Conservation (phyloP, 2,797 vertebrate species). For the Syngnathus acus region DNA sequence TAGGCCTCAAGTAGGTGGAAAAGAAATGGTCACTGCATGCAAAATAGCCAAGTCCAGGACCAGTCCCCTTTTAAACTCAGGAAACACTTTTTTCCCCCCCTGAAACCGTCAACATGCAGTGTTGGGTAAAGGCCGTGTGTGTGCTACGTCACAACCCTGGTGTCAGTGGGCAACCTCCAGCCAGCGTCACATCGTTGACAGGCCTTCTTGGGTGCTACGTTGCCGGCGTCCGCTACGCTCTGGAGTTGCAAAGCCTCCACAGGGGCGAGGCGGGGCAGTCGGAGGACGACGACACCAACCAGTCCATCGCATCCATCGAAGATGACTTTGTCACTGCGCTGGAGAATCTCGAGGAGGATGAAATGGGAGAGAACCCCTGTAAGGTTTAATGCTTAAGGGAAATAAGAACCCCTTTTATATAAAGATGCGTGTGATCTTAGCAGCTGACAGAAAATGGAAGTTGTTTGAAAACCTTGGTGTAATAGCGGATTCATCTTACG, state of each 20-base stretch:
- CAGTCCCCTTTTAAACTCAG: constrained; percentile 6
- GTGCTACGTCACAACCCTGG: constrained; percentile 78
- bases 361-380: constrained; percentile 59
- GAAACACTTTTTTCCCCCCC: constrained; percentile 4
- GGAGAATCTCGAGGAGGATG: constrained; percentile 93
- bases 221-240: constrained; percentile 77
- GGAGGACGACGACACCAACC: constrained; percentile 95
- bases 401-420: not conserved
- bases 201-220: constrained; percentile 83
- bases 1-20: constrained; percentile 42
- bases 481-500: not conserved
- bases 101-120: constrained; percentile 45
- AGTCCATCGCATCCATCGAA: constrained; percentile 95
- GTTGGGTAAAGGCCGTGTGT: constrained; percentile 79
- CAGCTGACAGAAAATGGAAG: not conserved
- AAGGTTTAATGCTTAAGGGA: constrained; percentile 5
- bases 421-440: not conserved
- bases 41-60: not conserved
- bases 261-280: constrained; percentile 67
- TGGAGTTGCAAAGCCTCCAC: constrained; percentile 75
- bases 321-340: constrained; percentile 98
- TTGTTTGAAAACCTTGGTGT: not conserved
- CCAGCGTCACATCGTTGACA: constrained; percentile 71
- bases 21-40: constrained; percentile 3
- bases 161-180: constrained; percentile 62